A percentile compares a stretch with the other conserved stretches of the same genome.
phyloP scores from a whole-genome alignment of 2,797 vertebrate species.

The Pelobates cultripes region DNA sequence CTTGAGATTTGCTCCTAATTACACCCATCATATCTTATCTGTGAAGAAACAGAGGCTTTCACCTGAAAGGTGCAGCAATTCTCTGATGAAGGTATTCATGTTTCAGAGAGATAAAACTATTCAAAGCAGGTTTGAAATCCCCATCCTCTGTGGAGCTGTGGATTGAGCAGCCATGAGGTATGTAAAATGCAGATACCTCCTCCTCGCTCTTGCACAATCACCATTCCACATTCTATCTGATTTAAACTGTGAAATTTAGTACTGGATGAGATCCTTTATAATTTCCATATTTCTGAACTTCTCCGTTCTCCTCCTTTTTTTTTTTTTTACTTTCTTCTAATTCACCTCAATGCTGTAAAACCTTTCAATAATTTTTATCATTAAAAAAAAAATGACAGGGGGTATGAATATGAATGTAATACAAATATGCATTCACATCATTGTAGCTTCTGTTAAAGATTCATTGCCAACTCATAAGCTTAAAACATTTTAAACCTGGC shows the following conservation, averaged over 20 bases:
- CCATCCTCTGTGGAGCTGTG: constrained; percentile 18
- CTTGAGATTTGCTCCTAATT: constrained; percentile 44
- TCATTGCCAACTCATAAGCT: too few relatives aligned
- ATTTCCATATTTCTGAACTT: constrained; percentile 12
- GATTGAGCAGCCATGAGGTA: constrained; percentile 10
- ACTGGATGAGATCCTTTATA: constrained; percentile 19
- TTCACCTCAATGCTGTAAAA: constrained; percentile 14
- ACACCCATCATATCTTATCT: constrained; percentile 41
- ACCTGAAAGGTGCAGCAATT: constrained; percentile 43
- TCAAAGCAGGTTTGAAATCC: constrained; percentile 38
- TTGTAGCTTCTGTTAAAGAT: too few relatives aligned
- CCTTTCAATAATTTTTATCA: constrained; percentile 27
- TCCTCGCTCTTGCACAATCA: not conserved
- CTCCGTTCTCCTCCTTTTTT: not conserved
- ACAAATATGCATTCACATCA: too few relatives aligned
- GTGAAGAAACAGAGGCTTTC: constrained; percentile 34
- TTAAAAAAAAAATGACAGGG: not conserved
- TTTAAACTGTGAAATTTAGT: constrained; percentile 31
- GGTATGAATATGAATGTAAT: too few relatives aligned
- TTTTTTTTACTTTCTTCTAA: constrained; percentile 12
- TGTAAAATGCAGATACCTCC: constrained; percentile 20
- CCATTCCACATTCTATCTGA: constrained; percentile 22
- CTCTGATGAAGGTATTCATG: constrained; percentile 45
- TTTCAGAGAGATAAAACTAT: constrained; percentile 49
- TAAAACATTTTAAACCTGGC: too few relatives aligned